Base-by-base conservation (phyloP, 2,797 vertebrate species). In the Philypnodon macrostomus region DNA sequence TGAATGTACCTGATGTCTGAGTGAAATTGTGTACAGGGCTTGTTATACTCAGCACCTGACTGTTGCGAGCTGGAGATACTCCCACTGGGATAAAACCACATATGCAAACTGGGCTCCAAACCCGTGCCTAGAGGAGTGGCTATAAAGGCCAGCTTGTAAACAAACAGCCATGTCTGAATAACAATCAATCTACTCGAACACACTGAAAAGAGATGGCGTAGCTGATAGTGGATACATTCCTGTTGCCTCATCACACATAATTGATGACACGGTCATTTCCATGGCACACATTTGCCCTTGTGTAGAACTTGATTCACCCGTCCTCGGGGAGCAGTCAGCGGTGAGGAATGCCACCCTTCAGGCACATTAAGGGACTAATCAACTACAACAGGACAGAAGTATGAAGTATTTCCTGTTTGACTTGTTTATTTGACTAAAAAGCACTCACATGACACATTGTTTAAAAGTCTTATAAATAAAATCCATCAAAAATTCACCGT, bases 71-170 rank as follows among this genome's bases (percentile, higher is more conserved):
- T 48, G 77, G 61, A 76, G 74, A 80, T 76, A 79, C 73, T 89
- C 87, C 88, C 89, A 69, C 49, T 61, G 88, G 88, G 80, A 80
- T 74, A 77, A 84, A 85, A 86, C 86, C 88, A 87, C 89, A 86
- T 87, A 91, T 90, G 90, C 89, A 91, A 91, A 91, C 64, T 75
- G 76, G 36, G 64, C 63, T 75, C 57, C 67, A 58, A 75, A 81
- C 74, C 67, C 59, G 58, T 76, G 70, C 81, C 39, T 76, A 80
- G 75, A 81, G 80, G 80, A 83, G 77, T 72, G 81, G 81, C 73
- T 67, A 63, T 21, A 63, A 66, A 66, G 67, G 42, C 60, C 79
- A 62, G 60, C 67, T 55, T 1, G 71, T 84, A 85, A 86, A 86
- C 84, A 84, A 77, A 58, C n/a, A n/a, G n/a, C n/a, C n/a, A n/a